Evolutionary conservation across 2,113 vertebrate genomes (phyloP).

Genomic region (Vombatus ursinus): DNA sequence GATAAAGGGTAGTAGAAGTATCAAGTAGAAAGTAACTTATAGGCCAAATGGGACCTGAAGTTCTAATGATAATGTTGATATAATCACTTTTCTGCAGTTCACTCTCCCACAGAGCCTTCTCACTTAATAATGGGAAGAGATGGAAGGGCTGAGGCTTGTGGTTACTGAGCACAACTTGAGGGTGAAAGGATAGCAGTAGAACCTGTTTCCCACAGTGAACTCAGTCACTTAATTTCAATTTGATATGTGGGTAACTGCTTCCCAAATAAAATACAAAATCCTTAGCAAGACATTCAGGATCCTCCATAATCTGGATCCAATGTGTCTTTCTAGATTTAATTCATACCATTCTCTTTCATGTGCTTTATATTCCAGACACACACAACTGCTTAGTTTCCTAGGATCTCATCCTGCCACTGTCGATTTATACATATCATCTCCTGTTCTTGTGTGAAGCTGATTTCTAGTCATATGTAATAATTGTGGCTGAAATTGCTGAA

Average conservation of each 20-base stretch:
- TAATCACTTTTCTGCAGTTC: no score
- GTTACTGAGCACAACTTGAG: no score
- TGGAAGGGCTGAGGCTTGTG: no score
- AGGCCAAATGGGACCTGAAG: no score
- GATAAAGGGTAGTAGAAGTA: background rate
- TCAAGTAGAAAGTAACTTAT: background rate
- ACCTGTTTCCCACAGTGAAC: no score
- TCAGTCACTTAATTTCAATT: no score
- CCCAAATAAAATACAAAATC: background rate
- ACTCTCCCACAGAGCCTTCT: no score
- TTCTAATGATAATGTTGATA: no score
- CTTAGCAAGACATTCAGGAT: background rate
- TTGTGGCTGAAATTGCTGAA: background rate
- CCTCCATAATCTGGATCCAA: no score
- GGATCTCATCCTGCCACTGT: background rate
- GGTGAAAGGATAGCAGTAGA: no score
- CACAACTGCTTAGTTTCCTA: background rate
- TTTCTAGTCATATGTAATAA: background rate
- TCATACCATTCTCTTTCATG: background rate
- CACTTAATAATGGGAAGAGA: no score
- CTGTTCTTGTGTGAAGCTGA: background rate
- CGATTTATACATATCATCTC: background rate
- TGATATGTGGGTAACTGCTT: no score
- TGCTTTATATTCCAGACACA: background rate
- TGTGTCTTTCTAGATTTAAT: background rate